These are phyloP conservation scores for Tryphoninae sp. DNA, from an alignment of 2,888 invertebrate genomes.

Conservation along the genomic window DNA sequence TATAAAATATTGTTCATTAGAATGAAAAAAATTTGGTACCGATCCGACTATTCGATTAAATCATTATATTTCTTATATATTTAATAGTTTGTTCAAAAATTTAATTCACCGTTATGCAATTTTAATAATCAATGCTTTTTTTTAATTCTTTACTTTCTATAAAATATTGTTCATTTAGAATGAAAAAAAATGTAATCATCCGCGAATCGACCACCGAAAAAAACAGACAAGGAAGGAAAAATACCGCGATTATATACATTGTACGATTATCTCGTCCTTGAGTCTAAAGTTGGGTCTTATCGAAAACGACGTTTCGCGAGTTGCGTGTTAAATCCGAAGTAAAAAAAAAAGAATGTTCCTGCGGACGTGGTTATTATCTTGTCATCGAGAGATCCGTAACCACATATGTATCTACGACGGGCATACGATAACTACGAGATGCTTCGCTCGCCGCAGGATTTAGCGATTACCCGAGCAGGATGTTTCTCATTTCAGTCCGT, in stretches of 20 bases:
- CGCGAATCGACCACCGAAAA: not conserved
- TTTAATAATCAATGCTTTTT: too few relatives aligned
- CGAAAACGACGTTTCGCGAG: not conserved
- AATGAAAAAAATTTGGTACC: too few relatives aligned
- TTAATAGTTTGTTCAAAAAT: too few relatives aligned
- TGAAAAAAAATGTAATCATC: not conserved
- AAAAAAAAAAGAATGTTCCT: conserved; percentile 23
- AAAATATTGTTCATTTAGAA: too few relatives aligned
- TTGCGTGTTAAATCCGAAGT: conserved; percentile 7
- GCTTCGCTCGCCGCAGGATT: not conserved
- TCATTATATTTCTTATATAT: too few relatives aligned
- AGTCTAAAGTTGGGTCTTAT: conserved; percentile 1
- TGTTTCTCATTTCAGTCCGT: conserved; percentile 5
- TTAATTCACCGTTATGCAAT: too few relatives aligned
- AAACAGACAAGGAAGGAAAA: conserved; percentile 7
- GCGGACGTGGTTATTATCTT: conserved; percentile 70
- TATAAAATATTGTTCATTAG: too few relatives aligned
- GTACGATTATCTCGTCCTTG: not conserved
- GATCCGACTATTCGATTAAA: too few relatives aligned
- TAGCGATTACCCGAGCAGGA: conserved; percentile 20
- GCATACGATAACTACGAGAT: not conserved
- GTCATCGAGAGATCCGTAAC: conserved; percentile 52
- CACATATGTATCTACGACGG: conserved; percentile 16
- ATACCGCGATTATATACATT: not conserved
- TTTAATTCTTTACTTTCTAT: too few relatives aligned